Conservation (phyloP, 2,113 vertebrate genomes). For the Nipponia nippon region DNA sequence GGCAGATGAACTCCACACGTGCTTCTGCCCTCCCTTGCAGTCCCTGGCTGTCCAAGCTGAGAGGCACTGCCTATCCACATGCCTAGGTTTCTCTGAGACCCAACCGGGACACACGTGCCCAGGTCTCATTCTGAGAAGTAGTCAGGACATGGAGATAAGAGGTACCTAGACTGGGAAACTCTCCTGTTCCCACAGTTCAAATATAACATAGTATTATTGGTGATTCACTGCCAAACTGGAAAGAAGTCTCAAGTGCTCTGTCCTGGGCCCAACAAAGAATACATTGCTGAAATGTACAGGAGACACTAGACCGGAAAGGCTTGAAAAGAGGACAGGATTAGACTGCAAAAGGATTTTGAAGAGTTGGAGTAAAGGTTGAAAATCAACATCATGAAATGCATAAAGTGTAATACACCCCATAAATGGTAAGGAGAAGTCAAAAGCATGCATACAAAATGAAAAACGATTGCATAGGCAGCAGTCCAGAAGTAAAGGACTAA, state of each 20-base stretch:
- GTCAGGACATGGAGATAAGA: background rate
- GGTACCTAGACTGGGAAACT: background rate
- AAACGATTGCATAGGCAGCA: background rate
- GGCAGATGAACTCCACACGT: background rate
- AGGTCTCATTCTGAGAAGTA: background rate
- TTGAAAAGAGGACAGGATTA: background rate
- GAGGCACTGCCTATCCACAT: background rate
- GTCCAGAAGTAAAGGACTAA: background rate
- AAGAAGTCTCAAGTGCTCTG: background rate
- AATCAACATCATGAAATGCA: background rate
- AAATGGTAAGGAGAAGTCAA: background rate
- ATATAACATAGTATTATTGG: background rate
- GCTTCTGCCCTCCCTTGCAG: background rate
- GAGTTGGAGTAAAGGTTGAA: background rate
- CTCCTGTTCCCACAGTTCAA: background rate
- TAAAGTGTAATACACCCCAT: background rate
- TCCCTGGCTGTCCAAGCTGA: background rate
- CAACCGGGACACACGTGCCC: background rate
- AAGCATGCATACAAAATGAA: background rate
- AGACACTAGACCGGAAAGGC: background rate
- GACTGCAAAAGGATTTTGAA: background rate
- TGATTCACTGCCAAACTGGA: background rate
- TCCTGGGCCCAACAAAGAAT: background rate
- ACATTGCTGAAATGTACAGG: background rate
- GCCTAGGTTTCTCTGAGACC: background rate